A percentile compares a stretch with the other conserved stretches of the same genome.
Conservation (phyloP, 2,888 invertebrate species). For the Eurois occulta region DNA sequence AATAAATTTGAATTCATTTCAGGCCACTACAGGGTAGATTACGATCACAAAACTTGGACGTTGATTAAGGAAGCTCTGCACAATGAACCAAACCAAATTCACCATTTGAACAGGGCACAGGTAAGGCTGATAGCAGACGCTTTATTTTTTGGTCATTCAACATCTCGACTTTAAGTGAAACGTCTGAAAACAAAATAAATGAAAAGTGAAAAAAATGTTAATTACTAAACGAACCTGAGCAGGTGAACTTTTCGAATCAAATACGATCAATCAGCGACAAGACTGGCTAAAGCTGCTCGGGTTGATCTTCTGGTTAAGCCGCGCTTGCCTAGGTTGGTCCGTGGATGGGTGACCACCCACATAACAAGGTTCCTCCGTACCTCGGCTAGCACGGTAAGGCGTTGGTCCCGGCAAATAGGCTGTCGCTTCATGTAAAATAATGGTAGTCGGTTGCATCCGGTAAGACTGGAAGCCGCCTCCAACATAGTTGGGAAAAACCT, state of each 20-base stretch:
- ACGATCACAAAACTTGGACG: slow-evolving; percentile 91
- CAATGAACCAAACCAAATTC: slow-evolving; percentile 86
- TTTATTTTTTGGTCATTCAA: neutral
- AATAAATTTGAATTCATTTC: slow-evolving; percentile 50
- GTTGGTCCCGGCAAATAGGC: too few relatives aligned
- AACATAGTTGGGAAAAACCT: too few relatives aligned
- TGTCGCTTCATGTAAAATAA: too few relatives aligned
- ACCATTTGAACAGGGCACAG: slow-evolving; percentile 94
- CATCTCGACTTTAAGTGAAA: neutral
- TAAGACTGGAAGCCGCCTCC: too few relatives aligned
- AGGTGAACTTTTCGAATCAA: neutral
- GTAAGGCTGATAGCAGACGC: slow-evolving; percentile 74
- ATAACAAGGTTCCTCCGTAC: too few relatives aligned
- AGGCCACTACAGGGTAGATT: slow-evolving; percentile 93
- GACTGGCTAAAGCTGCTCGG: neutral
- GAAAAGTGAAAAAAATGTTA: neutral
- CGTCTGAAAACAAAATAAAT: neutral
- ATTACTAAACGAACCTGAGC: neutral
- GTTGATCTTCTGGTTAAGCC: too few relatives aligned
- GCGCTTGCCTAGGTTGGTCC: too few relatives aligned
- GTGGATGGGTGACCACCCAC: too few relatives aligned
- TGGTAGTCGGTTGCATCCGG: too few relatives aligned
- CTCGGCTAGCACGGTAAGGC: too few relatives aligned
- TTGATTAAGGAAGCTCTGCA: slow-evolving; percentile 83
- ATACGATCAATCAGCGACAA: too few relatives aligned